Conservation (phyloP, 2,113 vertebrate species). For the Gnathonemus echidnorhynchus region DNA sequence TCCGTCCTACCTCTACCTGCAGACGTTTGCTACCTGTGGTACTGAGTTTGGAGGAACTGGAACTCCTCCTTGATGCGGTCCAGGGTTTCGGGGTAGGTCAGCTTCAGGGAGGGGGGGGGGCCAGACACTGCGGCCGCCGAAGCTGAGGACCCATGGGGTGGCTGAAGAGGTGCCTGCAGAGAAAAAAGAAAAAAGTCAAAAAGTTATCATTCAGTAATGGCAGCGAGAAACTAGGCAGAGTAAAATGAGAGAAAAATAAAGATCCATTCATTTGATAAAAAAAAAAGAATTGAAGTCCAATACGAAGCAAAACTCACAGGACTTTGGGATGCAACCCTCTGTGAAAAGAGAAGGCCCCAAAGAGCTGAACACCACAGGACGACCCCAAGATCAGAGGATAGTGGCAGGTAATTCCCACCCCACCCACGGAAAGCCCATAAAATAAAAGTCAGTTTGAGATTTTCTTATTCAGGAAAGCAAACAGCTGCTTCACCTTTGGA, state of each 20-base stretch:
- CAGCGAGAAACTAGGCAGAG: background rate
- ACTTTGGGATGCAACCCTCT: background rate
- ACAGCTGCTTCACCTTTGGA: background rate
- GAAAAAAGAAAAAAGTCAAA: background rate
- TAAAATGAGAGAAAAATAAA: background rate
- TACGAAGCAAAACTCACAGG: background rate
- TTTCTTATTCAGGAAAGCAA: background rate
- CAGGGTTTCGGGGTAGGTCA: slow-evolving; percentile 82
- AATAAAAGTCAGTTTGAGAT: background rate
- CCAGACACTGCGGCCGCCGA: slow-evolving; percentile 52
- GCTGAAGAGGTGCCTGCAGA: slow-evolving; percentile 56
- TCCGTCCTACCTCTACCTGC: background rate
- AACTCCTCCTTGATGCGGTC: slow-evolving; percentile 91
- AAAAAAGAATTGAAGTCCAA: background rate
- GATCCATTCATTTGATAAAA: background rate
- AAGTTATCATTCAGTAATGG: background rate
- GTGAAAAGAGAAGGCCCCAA: background rate
- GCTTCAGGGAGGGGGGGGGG: slow-evolving; percentile 73
- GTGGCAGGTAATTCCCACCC: background rate
- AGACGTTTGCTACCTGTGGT: slow-evolving; percentile 68
- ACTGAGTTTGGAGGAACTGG: slow-evolving; percentile 85
- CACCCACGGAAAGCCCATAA: background rate
- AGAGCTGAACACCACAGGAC: background rate
- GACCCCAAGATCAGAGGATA: background rate
- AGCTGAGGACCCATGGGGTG: slow-evolving; percentile 66